These are phyloP conservation scores for Ylistrum balloti DNA, from an alignment of 1,140 invertebrate genomes.

Conservation along the genomic window DNA sequence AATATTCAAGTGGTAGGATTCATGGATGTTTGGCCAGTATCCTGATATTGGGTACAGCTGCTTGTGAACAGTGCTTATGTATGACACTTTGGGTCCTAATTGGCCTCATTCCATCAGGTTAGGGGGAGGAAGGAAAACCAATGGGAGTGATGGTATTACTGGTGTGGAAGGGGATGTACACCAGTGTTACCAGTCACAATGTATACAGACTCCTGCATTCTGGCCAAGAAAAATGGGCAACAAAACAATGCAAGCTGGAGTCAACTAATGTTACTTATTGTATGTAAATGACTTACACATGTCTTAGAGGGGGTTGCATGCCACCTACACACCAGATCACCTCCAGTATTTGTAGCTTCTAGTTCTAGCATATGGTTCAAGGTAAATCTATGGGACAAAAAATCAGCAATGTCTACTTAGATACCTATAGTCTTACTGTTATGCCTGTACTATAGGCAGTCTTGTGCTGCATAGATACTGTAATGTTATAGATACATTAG, in stretches of 20 bases:
- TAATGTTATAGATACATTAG: too few species aligned
- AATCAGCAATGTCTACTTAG: neutral
- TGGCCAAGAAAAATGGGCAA: conserved; percentile 1
- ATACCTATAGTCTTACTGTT: neutral
- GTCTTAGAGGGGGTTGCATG: neutral
- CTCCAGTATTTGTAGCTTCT: neutral
- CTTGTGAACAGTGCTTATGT: neutral
- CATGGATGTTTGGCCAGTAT: neutral
- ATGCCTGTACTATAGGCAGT: neutral
- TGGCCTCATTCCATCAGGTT: neutral
- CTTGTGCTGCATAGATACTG: too few species aligned
- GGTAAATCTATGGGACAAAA: neutral
- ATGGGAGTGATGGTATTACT: neutral
- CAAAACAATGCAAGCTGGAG: conserved; percentile 37
- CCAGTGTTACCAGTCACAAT: neutral
- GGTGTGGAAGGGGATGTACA: neutral
- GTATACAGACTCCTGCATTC: neutral
- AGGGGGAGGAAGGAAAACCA: neutral
- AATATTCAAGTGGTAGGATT: neutral
- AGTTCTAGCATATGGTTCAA: conserved; percentile 31
- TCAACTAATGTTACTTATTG: conserved; percentile 12
- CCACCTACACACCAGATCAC: conserved; percentile 26
- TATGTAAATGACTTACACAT: conserved; percentile 4
- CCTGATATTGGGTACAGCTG: neutral
- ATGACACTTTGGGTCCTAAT: conserved; percentile 8